phyloP scores from a whole-genome alignment of 1,140 invertebrate genomes.

The Varroa destructor region DNA sequence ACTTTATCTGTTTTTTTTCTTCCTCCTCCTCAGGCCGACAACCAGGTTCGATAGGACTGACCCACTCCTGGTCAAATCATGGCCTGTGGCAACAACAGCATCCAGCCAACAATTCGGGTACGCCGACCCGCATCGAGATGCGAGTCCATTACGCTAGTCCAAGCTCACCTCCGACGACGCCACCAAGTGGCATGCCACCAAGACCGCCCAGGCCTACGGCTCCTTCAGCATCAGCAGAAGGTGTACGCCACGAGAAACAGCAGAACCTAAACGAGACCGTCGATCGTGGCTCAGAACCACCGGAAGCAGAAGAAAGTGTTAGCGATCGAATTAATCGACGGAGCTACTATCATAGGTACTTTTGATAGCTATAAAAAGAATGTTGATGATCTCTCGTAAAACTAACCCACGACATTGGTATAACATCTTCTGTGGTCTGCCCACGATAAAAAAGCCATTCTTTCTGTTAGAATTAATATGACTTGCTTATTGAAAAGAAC shows the following conservation, averaged over 20 bases:
- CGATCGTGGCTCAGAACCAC: background rate
- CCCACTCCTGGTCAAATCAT: conserved; percentile 23
- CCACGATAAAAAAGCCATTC: too few relatives aligned
- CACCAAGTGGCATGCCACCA: conserved; percentile 18
- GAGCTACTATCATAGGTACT: conserved; percentile 17
- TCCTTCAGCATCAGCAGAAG: too few relatives aligned
- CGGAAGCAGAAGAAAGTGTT: conserved; percentile 4
- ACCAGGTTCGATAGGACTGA: background rate
- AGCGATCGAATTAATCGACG: conserved; percentile 17
- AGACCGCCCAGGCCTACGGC: background rate
- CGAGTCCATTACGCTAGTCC: conserved; percentile 19
- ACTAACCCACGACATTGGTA: too few relatives aligned
- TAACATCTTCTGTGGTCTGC: too few relatives aligned
- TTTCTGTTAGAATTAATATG: too few relatives aligned
- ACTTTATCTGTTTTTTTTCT: too few relatives aligned
- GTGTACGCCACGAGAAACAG: too few relatives aligned
- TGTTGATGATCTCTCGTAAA: too few relatives aligned
- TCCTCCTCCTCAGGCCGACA: background rate
- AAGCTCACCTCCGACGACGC: background rate
- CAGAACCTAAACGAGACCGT: background rate
- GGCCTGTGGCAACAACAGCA: conserved; percentile 19
- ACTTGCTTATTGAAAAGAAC: too few relatives aligned
- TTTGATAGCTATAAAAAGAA: too few relatives aligned
- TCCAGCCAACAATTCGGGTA: background rate
- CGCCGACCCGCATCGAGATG: conserved; percentile 14